Evolutionary conservation across 2,888 invertebrate species (phyloP).

Genomic region (Dermolepida albohirtum): DNA sequence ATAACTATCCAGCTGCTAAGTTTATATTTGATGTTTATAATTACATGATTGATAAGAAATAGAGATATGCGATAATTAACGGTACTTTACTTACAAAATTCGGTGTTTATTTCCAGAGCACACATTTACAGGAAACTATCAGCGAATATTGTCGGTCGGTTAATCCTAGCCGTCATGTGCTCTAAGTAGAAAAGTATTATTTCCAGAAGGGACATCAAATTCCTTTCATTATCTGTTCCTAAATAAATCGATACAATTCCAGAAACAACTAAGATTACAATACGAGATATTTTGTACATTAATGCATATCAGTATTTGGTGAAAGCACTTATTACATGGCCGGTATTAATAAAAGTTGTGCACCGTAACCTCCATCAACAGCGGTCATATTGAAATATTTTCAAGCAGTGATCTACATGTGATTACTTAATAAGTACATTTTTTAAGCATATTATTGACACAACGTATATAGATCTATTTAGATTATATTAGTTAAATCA

Average conservation of each 20-base stretch:
- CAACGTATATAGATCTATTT: constrained; percentile 36
- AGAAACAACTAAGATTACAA: constrained; percentile 8
- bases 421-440: constrained; percentile 49
- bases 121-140: constrained; percentile 57
- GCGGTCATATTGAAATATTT: constrained; percentile 52
- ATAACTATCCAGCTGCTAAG: constrained; percentile 59
- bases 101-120: constrained; percentile 59
- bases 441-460: constrained; percentile 46
- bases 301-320: constrained; percentile 16
- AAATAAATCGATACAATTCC: constrained; percentile 24
- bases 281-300: neutral
- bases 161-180: constrained; percentile 40
- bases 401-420: constrained; percentile 49
- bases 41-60: constrained; percentile 45
- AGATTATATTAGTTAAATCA: constrained; percentile 46
- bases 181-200: neutral
- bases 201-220: constrained; percentile 39
- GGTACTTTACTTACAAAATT: constrained; percentile 50
- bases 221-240: constrained; percentile 32
- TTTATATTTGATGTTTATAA: constrained; percentile 49
- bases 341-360: constrained; percentile 54
- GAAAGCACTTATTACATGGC: constrained; percentile 44
- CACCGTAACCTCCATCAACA: constrained; percentile 55
- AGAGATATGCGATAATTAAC: constrained; percentile 21
- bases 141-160: constrained; percentile 54